These are phyloP conservation scores for Willowsia nigromaculata DNA, from an alignment of 2,888 invertebrate genomes.

Conservation along the genomic window DNA sequence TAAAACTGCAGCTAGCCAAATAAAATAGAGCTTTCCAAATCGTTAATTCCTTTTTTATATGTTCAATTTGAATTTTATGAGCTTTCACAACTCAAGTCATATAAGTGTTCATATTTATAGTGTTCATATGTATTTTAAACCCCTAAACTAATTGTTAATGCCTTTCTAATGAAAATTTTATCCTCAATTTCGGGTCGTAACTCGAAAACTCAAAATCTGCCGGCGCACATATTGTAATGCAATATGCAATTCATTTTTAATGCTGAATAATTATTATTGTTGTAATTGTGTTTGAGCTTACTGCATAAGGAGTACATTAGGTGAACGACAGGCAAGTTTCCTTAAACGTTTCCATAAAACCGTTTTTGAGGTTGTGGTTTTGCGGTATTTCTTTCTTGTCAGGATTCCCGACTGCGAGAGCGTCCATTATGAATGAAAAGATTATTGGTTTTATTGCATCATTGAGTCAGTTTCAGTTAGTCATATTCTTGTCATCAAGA, in stretches of 20 bases:
- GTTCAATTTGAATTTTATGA: slow-evolving; percentile 47
- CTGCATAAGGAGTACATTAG: background rate
- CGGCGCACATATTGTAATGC: background rate
- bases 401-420: slow-evolving; percentile 35
- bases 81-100: slow-evolving; percentile 44
- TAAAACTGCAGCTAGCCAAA: slow-evolving; percentile 29
- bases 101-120: background rate
- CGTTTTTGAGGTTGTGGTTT: slow-evolving; percentile 68
- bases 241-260: slow-evolving; percentile 4
- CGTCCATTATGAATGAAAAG: slow-evolving; percentile 43
- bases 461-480: slow-evolving; percentile 55
- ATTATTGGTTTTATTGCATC: slow-evolving; percentile 65
- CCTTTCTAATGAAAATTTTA: slow-evolving; percentile 8
- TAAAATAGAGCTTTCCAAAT: slow-evolving; percentile 33
- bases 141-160: too few relatives aligned
- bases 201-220: background rate
- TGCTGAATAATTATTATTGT: background rate
- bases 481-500: slow-evolving; percentile 35
- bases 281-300: background rate
- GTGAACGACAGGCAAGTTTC: background rate
- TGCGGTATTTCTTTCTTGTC: slow-evolving; percentile 60
- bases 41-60: slow-evolving; percentile 40
- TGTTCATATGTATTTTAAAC: background rate
- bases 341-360: slow-evolving; percentile 63
- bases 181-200: slow-evolving; percentile 28